Evolutionary conservation across 2,888 invertebrate genomes (phyloP), one percentile per base, ranked within the genome.

Genomic region (Cheiracanthium punctorium): DNA sequence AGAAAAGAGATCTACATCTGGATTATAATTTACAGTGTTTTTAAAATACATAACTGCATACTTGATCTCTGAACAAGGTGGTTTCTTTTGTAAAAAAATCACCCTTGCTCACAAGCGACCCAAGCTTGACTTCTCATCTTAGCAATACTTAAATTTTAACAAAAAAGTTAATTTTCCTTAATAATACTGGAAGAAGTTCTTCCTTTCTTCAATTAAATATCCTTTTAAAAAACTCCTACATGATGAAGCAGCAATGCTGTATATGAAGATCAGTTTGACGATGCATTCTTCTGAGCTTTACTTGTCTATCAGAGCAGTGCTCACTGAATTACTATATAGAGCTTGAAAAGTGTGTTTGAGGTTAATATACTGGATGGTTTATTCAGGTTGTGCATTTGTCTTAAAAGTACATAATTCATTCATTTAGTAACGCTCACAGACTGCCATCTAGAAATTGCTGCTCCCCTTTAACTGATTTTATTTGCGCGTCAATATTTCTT

Each of bases 101-200:
- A 58, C 58, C 24, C 5, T 58, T 24, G 58, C 58, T 58, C 58
- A 58, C 58, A 58, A 58, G 58, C 58, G 24, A 58, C 8, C 1
- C 1, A 58, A 58, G 24, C 58, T 58, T 58, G 58, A 58, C 58
- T 58, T 24, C 5, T 20, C n/a, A 58, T 58, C 58, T 58, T 58
- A 58, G 58, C 58, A 58, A 58, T 58, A 58, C 58, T 24, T 58
- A 58, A 58, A 58, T 58, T 24, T 58, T 58, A 20, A 58, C 12
- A 1, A 24, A 58, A 24, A 24, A 24, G 24, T 48, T 12, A 58
- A 24, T 7, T 58, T 1, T 24, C 24, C 17, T 14, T 2, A 24
- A 17, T 1, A 58, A 58, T 24, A 37, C 17, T 24, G 1, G 24
- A 58, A 58, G 24, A 17, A 48, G 24, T 58, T 58, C 1, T 58